These are phyloP conservation scores for Oedothorax gibbosus DNA, from an alignment of 1,140 invertebrate species.

Conservation along the genomic window DNA sequence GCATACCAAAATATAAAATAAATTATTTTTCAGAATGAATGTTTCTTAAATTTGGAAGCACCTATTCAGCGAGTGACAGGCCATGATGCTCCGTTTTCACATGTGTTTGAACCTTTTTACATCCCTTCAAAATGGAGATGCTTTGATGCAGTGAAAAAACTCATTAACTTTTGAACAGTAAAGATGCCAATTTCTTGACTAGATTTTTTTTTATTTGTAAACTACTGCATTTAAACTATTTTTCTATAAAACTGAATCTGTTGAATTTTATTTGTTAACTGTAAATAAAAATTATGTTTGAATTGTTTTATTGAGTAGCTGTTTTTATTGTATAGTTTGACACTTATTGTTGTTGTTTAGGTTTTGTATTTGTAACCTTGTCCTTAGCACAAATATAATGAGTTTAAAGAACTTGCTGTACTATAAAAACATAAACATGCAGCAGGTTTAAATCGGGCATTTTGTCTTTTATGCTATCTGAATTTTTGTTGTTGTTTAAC, in stretches of 20 bases:
- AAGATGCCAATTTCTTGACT: background rate
- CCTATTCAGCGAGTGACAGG: constrained; percentile 91
- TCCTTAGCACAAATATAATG: no score
- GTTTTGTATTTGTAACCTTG: no score
- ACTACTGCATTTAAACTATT: background rate
- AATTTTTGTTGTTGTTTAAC: no score
- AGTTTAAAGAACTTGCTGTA: no score
- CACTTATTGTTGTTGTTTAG: background rate
- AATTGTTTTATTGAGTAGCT: background rate
- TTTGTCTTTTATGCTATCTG: no score
- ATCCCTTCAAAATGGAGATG: constrained; percentile 94
- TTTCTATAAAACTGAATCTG: no score
- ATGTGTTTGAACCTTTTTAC: constrained; percentile 96
- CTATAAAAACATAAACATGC: no score
- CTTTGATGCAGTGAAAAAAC: constrained; percentile 81
- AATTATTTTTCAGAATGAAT: constrained; percentile 79
- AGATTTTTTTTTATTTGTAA: background rate
- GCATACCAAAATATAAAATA: no score
- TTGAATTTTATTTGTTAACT: no score
- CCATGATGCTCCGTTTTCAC: constrained; percentile 98
- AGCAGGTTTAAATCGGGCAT: no score
- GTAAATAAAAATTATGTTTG: background rate
- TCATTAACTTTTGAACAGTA: constrained; percentile 78
- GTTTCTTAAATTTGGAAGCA: constrained; percentile 94
- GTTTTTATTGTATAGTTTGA: background rate